These are phyloP conservation scores for Lepus timidus DNA, from an alignment of 2,113 vertebrate species.

Conservation along the genomic window DNA sequence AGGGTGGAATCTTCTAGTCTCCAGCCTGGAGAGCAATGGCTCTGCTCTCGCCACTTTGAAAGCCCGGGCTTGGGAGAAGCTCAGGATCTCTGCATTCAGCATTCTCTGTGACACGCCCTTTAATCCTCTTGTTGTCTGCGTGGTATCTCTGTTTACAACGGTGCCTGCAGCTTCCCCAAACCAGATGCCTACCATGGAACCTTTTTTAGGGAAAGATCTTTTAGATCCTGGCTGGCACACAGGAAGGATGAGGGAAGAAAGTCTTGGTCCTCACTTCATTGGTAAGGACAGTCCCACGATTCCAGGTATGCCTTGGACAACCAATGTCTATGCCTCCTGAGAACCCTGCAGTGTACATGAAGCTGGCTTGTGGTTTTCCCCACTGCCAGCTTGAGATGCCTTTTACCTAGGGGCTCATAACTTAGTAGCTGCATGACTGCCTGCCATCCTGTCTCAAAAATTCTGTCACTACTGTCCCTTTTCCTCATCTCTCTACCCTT, in stretches of 20 bases:
- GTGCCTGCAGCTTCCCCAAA: not conserved
- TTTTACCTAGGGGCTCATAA: not conserved
- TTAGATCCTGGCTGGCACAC: not conserved
- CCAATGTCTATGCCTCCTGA: conserved; percentile 26
- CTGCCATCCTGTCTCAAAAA: not conserved
- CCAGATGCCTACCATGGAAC: not conserved
- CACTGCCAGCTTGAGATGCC: not conserved
- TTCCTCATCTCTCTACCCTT: not conserved
- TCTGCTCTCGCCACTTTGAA: not conserved
- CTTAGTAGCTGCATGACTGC: not conserved
- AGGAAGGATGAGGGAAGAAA: not conserved
- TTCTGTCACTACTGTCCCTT: not conserved
- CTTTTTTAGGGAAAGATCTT: conserved; percentile 15
- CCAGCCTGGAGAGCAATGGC: not conserved
- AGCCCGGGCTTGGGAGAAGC: not conserved
- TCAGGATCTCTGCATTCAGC: not conserved
- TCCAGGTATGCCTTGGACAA: not conserved
- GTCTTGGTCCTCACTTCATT: not conserved
- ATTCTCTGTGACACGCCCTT: not conserved
- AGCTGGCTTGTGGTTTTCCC: not conserved
- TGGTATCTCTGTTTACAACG: not conserved
- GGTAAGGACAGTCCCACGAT: not conserved
- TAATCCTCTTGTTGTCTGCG: not conserved
- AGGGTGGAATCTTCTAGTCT: not conserved
- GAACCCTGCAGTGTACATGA: not conserved